Evolutionary conservation across 2,113 vertebrate genomes (phyloP).

Genomic region (Ornithorhynchus anatinus): DNA sequence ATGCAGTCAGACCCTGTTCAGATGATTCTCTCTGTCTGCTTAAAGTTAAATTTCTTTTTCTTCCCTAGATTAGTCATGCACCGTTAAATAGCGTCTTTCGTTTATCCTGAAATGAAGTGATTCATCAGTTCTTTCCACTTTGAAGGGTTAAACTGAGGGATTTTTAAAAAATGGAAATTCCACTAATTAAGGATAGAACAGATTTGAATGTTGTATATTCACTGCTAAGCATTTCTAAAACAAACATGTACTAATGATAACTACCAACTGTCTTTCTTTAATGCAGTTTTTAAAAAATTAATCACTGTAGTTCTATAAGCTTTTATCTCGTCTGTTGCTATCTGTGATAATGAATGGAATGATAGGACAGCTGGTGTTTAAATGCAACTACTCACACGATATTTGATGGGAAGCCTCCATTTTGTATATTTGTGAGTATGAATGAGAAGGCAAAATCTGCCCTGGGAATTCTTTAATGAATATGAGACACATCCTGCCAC

Average conservation of each 20-base stretch:
- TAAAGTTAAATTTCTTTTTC: too few species aligned
- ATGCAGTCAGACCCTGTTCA: too few species aligned
- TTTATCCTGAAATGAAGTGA: too few species aligned
- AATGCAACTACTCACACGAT: neutral
- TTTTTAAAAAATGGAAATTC: neutral
- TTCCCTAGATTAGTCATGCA: too few species aligned
- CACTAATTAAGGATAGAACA: neutral
- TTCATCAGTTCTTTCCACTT: too few species aligned
- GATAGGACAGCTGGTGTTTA: conserved; percentile 24
- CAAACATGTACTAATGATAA: neutral
- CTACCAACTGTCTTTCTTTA: conserved; percentile 5
- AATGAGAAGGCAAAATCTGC: conserved; percentile 43
- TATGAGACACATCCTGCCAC: conserved; percentile 45
- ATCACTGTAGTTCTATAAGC: neutral
- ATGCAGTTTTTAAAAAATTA: neutral
- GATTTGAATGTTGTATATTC: conserved; percentile 12
- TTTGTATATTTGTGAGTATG: conserved; percentile 44
- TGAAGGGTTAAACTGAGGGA: neutral
- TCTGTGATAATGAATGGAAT: conserved; percentile 2
- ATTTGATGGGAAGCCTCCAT: conserved; percentile 26
- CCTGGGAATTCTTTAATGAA: conserved; percentile 56
- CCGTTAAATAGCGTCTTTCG: too few species aligned
- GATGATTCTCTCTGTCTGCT: too few species aligned
- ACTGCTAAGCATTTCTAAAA: conserved; percentile 10
- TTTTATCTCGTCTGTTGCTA: conserved; percentile 16